Evolutionary conservation across 2,888 invertebrate genomes (phyloP), one percentile per base, ranked within the genome.

Genomic region (Drosophila algonquin): DNA sequence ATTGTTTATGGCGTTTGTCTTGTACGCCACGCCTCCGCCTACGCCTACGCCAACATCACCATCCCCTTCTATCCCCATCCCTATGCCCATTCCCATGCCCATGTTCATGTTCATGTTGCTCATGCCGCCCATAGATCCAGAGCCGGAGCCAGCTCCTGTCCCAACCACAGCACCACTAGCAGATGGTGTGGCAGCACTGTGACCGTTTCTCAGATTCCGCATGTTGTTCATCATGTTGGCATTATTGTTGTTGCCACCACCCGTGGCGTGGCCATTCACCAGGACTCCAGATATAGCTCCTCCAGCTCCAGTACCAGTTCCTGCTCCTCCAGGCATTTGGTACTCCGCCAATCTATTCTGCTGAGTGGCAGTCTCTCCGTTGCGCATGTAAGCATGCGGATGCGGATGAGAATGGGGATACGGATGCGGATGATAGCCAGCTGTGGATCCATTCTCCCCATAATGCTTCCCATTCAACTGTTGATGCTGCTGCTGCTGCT

Each of bases 1-100:
- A 85, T 91, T 92, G 85, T 91, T 92, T 79, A 91, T 87, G 76
- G 89, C 90, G 77, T 91, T 92, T 77, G 91, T 90, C 80, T 91
- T 90, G 74, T 90, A 90, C 58, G 78, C 78, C 56, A 86, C 80
- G 60, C 65, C 75, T 62, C 80, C 80, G 58, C 77, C 82, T 67
- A 61, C 68, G 63, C 63, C 71, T 63, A 54, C 71, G 24, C 56
- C 65, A 59, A 55, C 62, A 62, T 62, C 52, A 60, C 77, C 58
- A 62, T 73, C 72, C 52, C 73, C 48, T 60, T 71, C 75, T 72
- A 81, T 50, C 51, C 70, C 76, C 56, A 68, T 46, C 50, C 58
- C 63, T 40, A 30, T 12, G 46, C 75, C 65, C 18, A 70, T 44
- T 32, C 50, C 56, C 56, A 72, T 35, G 27, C 59, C 50, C 64